Conservation (phyloP, 2,113 vertebrate genomes). For the Leiothrix lutea region DNA sequence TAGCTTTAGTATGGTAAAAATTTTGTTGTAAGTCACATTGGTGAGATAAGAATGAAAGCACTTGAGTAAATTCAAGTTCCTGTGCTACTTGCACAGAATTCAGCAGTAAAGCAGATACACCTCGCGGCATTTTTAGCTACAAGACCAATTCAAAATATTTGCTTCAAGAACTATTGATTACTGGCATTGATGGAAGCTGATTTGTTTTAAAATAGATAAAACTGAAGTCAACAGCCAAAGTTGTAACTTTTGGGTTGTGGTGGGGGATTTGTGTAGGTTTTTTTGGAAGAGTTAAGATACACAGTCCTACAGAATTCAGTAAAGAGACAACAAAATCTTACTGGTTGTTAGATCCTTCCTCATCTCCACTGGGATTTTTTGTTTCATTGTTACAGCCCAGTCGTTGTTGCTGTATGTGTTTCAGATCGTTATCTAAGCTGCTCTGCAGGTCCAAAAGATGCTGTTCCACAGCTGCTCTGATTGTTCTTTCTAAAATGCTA, state of each 20-base stretch:
- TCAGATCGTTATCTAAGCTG: conserved; percentile 85
- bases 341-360: conserved; percentile 78
- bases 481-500: conserved; percentile 89
- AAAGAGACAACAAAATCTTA: conserved; percentile 42
- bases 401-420: conserved; percentile 71
- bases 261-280: neutral
- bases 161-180: neutral
- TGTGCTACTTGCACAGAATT: neutral
- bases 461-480: conserved; percentile 91
- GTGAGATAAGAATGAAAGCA: neutral
- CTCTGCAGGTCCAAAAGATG: conserved; percentile 90
- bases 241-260: neutral
- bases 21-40: accelerated
- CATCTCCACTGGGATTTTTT: conserved; percentile 65
- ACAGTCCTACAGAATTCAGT: neutral
- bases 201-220: neutral
- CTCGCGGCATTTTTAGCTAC: neutral
- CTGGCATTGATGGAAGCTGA: neutral
- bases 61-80: neutral
- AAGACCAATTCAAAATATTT: neutral
- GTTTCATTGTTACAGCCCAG: conserved; percentile 71
- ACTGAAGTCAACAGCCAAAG: neutral
- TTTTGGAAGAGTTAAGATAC: neutral
- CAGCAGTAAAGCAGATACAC: neutral
- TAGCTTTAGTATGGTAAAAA: neutral